A percentile compares a stretch with the other conserved stretches of the same genome.
phyloP scores from a whole-genome alignment of 2,888 invertebrate genomes.

The Eupithecia centaureata region DNA sequence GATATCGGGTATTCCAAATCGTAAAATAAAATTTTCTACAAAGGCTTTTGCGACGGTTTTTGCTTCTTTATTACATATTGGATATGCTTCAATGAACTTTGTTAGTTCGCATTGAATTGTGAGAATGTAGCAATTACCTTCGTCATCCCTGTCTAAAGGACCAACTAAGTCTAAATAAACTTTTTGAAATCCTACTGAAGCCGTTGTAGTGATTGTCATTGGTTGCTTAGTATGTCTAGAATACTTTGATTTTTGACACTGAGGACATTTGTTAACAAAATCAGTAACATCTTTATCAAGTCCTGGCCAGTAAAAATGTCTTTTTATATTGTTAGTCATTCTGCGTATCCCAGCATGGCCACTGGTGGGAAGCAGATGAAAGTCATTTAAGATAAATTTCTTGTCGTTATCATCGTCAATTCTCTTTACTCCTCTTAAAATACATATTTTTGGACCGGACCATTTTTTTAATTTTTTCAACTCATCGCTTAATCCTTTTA shows the following conservation, averaged over 20 bases:
- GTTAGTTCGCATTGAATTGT: slow-evolving; percentile 43
- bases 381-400: slow-evolving; percentile 41
- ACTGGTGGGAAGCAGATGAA: slow-evolving; percentile 40
- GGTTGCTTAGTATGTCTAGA: slow-evolving; percentile 27
- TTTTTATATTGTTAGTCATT: too few species aligned
- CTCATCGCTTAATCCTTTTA: too few species aligned
- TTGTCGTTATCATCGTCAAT: slow-evolving; percentile 36
- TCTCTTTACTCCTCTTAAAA: slow-evolving; percentile 38
- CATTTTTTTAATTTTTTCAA: too few species aligned
- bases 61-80: slow-evolving; percentile 17
- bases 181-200: slow-evolving; percentile 39
- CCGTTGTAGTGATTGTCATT: slow-evolving; percentile 34
- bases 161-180: slow-evolving; percentile 33
- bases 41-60: slow-evolving; percentile 24
- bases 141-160: slow-evolving; percentile 34
- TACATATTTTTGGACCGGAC: slow-evolving; percentile 39
- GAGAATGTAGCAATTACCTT: slow-evolving; percentile 37
- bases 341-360: slow-evolving; percentile 40
- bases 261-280: slow-evolving; percentile 34
- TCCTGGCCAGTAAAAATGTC: too few species aligned
- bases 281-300: slow-evolving; percentile 26
- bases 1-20: slow-evolving; percentile 16
- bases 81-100: slow-evolving; percentile 37
- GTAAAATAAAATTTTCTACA: slow-evolving; percentile 34
- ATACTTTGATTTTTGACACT: slow-evolving; percentile 32